phyloP scores from a whole-genome alignment of 2,888 invertebrate genomes.

The Schizotus pectinicornis region DNA sequence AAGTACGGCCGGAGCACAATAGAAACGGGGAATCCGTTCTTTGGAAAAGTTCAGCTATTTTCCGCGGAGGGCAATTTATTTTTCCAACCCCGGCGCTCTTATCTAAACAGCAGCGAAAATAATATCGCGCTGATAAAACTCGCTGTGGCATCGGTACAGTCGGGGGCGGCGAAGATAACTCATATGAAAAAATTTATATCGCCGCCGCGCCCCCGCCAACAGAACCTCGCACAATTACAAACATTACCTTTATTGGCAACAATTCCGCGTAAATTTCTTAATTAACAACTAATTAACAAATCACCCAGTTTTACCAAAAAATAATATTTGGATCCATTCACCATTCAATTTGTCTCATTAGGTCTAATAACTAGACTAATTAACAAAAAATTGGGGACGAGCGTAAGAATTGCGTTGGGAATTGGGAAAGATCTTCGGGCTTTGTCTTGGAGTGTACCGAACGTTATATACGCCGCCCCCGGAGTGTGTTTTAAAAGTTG shows the following conservation, averaged over 20 bases:
- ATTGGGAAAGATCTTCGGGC: slow-evolving; percentile 40
- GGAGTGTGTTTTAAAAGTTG: slow-evolving; percentile 61
- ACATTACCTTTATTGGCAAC: not conserved
- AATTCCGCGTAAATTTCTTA: no score
- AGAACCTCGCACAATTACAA: slow-evolving; percentile 1
- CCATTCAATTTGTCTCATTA: no score
- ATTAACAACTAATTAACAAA: no score
- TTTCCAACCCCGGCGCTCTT: slow-evolving; percentile 59
- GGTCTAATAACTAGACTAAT: no score
- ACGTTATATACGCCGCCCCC: slow-evolving; percentile 57
- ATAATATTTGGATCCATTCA: no score
- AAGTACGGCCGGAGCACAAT: slow-evolving; percentile 46
- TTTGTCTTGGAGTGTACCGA: slow-evolving; percentile 52
- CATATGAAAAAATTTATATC: slow-evolving; percentile 50
- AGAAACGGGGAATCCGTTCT: slow-evolving; percentile 56
- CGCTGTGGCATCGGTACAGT: slow-evolving; percentile 55
- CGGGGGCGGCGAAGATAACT: slow-evolving; percentile 46
- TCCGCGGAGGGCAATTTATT: slow-evolving; percentile 61
- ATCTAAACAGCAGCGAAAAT: slow-evolving; percentile 62
- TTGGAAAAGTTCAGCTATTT: slow-evolving; percentile 60
- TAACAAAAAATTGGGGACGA: no score
- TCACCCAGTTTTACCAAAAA: no score
- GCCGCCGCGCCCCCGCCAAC: slow-evolving; percentile 8
- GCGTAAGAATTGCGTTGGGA: no score
- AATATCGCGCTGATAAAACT: slow-evolving; percentile 60